phyloP scores from a whole-genome alignment of 2,888 invertebrate species.

The Pycnomerus fuliginosus region DNA sequence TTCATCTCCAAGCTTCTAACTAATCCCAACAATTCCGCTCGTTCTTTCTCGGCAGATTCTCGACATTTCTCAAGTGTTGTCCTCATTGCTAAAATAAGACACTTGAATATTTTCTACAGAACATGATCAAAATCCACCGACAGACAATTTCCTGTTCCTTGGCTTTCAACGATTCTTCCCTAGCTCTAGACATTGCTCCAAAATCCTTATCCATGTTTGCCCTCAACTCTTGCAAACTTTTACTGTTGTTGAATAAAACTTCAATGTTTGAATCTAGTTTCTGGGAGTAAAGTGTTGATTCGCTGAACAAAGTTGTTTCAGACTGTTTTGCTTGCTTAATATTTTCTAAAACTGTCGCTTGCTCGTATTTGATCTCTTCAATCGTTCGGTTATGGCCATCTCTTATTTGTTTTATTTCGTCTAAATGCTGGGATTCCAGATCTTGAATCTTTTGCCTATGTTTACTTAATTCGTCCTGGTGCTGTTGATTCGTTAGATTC shows the following conservation, averaged over 20 bases:
- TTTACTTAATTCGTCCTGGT: conserved; percentile 40
- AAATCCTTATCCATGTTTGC: conserved; percentile 55
- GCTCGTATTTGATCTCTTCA: conserved; percentile 56
- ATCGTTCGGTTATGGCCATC: conserved; percentile 57
- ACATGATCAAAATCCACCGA: conserved; percentile 35
- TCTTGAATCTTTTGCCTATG: conserved; percentile 44
- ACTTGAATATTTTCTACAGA: neutral
- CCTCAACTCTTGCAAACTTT: conserved; percentile 53
- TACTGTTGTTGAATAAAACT: conserved; percentile 55
- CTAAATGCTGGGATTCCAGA: conserved; percentile 38
- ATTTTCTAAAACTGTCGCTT: conserved; percentile 60
- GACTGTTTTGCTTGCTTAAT: conserved; percentile 59
- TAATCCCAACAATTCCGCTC: conserved; percentile 56
- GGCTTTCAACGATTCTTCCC: conserved; percentile 55
- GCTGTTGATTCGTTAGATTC: conserved; percentile 36
- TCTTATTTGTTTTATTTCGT: conserved; percentile 54
- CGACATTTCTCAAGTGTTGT: conserved; percentile 58
- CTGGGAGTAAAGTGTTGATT: conserved; percentile 55
- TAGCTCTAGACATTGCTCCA: conserved; percentile 53
- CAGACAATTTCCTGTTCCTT: conserved; percentile 61
- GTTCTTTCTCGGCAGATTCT: conserved; percentile 59
- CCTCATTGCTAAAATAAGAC: conserved; percentile 55
- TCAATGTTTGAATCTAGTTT: conserved; percentile 56
- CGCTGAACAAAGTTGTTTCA: conserved; percentile 56
- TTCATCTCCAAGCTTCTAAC: conserved; percentile 60